A percentile compares a stretch with the other conserved stretches of the same genome.
These are phyloP conservation scores for Poecilia gillii DNA, from an alignment of 2,797 vertebrate genomes.

Conservation along the genomic window DNA sequence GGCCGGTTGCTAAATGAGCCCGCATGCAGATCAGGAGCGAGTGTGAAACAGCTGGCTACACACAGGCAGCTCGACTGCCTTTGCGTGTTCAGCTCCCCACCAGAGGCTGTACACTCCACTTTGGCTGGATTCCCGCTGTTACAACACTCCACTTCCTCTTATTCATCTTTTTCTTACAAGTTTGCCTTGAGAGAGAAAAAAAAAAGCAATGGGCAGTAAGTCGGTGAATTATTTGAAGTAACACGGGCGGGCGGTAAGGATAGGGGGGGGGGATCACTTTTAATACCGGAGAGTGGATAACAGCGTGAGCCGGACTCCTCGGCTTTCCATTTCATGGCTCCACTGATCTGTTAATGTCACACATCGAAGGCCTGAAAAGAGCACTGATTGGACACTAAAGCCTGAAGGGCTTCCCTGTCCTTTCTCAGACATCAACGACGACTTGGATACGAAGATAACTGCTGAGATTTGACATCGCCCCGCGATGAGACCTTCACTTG, in stretches of 20 bases:
- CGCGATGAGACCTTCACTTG: constrained; percentile 32
- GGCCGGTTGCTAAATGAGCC: constrained; percentile 49
- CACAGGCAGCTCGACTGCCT: constrained; percentile 40
- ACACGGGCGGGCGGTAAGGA: neutral
- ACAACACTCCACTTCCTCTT: constrained; percentile 41
- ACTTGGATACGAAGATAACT: constrained; percentile 40
- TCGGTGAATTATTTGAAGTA: constrained; percentile 37
- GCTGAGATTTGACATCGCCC: constrained; percentile 30
- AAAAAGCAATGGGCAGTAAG: constrained; percentile 16
- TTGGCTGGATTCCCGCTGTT: constrained; percentile 43
- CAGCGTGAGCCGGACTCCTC: constrained; percentile 33
- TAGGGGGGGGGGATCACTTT: constrained; percentile 22
- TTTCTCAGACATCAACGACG: constrained; percentile 35
- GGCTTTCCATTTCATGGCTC: constrained; percentile 48
- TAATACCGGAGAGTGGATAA: constrained; percentile 42
- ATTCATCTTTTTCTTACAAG: constrained; percentile 34
- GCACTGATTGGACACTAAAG: constrained; percentile 60
- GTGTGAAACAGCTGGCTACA: constrained; percentile 53
- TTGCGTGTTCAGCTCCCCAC: constrained; percentile 33
- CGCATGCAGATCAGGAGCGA: constrained; percentile 41
- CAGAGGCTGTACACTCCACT: constrained; percentile 39
- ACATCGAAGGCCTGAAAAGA: constrained; percentile 47
- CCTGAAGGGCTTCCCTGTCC: constrained; percentile 48
- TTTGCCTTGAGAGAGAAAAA: neutral
- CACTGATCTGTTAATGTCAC: constrained; percentile 65